Conservation (phyloP, 1,140 invertebrate species). For the Trissolcus basalis region DNA sequence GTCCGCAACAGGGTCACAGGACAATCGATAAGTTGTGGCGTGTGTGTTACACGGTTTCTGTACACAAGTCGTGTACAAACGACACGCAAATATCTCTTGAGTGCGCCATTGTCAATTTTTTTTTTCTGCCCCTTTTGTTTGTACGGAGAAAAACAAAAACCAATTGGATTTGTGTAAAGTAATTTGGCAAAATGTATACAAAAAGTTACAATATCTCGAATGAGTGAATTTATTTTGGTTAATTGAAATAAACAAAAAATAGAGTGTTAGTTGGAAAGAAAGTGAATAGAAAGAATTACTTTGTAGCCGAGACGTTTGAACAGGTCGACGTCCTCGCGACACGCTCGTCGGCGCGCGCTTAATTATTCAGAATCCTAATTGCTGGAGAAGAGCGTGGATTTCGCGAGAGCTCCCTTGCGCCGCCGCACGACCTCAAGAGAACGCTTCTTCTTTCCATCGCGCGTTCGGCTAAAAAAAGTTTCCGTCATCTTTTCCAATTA, state of each 20-base stretch:
- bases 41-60: slow-evolving; percentile 30
- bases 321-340: slow-evolving; percentile 51
- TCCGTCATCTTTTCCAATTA: slow-evolving; percentile 38
- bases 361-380: slow-evolving; percentile 56
- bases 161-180: too few species aligned
- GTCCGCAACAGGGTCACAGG: slow-evolving; percentile 45
- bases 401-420: slow-evolving; percentile 21
- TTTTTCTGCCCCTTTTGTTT: too few species aligned
- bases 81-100: neutral
- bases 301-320: slow-evolving; percentile 18
- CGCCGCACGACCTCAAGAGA: slow-evolving; percentile 38
- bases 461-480: slow-evolving; percentile 2
- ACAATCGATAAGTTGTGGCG: slow-evolving; percentile 42
- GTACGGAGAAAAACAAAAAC: too few species aligned
- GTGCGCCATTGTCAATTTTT: too few species aligned
- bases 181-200: too few species aligned
- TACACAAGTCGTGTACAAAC: slow-evolving; percentile 1
- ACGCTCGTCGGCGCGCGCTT: slow-evolving; percentile 36
- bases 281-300: slow-evolving; percentile 23
- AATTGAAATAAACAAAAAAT: too few species aligned
- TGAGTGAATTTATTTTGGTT: too few species aligned
- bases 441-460: slow-evolving; percentile 19
- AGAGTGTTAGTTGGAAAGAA: too few species aligned
- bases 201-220: too few species aligned
- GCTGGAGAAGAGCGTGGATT: slow-evolving; percentile 43